phyloP scores from a whole-genome alignment of 2,888 invertebrate species.

The Cecidostiba fungosa region DNA sequence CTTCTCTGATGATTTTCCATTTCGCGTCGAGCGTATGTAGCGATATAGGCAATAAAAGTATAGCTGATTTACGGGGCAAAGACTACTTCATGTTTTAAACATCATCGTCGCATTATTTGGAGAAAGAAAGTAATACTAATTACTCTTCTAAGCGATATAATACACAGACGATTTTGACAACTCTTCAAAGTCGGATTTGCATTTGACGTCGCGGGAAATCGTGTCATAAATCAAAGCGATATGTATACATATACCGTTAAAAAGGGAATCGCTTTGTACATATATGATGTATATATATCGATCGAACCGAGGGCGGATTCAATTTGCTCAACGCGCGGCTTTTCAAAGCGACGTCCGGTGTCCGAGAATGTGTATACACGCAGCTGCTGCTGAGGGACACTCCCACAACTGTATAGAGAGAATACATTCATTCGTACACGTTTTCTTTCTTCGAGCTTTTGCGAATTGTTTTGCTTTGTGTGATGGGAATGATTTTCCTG shows the following conservation, averaged over 20 bases:
- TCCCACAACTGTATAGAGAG: constrained; percentile 23
- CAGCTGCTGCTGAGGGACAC: neutral
- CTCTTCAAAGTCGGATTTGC: neutral
- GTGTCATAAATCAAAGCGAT: neutral
- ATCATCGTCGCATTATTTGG: no score
- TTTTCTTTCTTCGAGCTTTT: neutral
- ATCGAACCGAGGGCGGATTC: constrained; percentile 44
- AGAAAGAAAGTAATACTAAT: neutral
- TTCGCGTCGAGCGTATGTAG: neutral
- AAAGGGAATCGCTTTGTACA: neutral
- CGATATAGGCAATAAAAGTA: neutral
- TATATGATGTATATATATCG: neutral
- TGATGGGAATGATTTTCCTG: constrained; percentile 15
- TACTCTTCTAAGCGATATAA: neutral
- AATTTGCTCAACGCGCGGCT: constrained; percentile 53
- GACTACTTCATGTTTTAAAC: neutral
- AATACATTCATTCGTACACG: neutral
- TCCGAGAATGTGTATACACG: neutral
- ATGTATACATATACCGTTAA: neutral
- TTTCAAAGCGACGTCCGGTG: constrained; percentile 39
- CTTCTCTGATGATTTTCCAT: neutral
- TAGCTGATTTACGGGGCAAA: neutral
- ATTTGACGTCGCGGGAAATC: neutral
- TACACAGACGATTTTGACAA: neutral
- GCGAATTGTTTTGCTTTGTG: constrained; percentile 56